Percentiles rank a stretch among this genome's conserved stretches.
These are phyloP conservation scores for Caenorhabditis remanei DNA, from an alignment of 1,140 invertebrate genomes.

Conservation along the genomic window DNA sequence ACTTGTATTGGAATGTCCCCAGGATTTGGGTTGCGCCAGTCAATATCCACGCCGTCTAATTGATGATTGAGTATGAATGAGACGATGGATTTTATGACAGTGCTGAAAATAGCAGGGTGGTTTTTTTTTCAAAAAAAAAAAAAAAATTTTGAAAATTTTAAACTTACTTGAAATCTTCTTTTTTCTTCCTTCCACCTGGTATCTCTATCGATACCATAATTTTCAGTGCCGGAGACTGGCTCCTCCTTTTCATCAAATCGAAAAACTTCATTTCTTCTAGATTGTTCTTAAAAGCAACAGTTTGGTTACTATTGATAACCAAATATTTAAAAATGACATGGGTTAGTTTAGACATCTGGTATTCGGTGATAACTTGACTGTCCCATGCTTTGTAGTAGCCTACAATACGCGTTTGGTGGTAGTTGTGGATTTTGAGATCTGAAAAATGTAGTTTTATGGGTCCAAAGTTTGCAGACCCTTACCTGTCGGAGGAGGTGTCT, in stretches of 20 bases:
- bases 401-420: too few species aligned
- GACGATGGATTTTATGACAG: background rate
- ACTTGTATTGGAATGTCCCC: background rate
- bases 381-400: background rate
- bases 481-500: too few species aligned
- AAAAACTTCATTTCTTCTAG: slow-evolving; percentile 2
- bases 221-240: background rate
- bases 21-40: background rate
- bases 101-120: background rate
- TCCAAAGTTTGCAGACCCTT: too few species aligned
- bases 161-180: too few species aligned
- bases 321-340: background rate
- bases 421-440: too few species aligned
- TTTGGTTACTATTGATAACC: background rate
- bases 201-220: background rate
- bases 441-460: too few species aligned
- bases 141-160: too few species aligned
- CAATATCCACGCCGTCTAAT: background rate
- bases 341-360: background rate
- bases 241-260: background rate
- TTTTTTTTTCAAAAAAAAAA: background rate
- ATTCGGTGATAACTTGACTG: background rate
- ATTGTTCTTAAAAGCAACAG: background rate
- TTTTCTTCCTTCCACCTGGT: background rate
- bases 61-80: background rate